These are phyloP conservation scores for Osmerus eperlanus DNA, from an alignment of 2,113 vertebrate genomes.

Conservation along the genomic window DNA sequence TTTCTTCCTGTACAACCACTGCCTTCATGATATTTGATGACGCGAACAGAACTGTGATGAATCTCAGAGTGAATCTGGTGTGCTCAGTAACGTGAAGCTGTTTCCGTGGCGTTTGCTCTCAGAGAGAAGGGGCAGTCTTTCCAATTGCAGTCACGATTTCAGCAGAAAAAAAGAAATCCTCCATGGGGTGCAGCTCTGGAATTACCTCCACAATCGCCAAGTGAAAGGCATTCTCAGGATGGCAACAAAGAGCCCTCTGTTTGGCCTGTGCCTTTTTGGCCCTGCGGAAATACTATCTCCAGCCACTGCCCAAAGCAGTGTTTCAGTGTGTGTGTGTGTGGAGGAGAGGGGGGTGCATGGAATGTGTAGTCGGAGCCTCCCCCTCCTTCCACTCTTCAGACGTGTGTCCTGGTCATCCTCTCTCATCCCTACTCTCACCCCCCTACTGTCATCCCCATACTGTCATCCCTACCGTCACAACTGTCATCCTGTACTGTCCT, in stretches of 20 bases:
- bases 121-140: slow-evolving; percentile 42
- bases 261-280: slow-evolving; percentile 60
- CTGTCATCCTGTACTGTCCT: no score
- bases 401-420: no score
- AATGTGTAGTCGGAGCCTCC: no score
- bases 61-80: slow-evolving; percentile 3
- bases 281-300: slow-evolving; percentile 69
- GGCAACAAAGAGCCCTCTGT: slow-evolving; percentile 73
- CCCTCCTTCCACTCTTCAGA: no score
- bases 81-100: slow-evolving; percentile 35
- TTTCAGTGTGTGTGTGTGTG: slow-evolving; percentile 41
- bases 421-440: no score
- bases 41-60: no score
- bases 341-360: no score
- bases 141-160: slow-evolving; percentile 53
- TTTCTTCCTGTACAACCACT: no score
- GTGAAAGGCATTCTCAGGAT: slow-evolving; percentile 63
- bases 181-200: slow-evolving; percentile 50
- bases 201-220: slow-evolving; percentile 63
- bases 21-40: no score
- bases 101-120: slow-evolving; percentile 21
- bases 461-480: no score
- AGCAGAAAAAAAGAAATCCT: slow-evolving; percentile 1
- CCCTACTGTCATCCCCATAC: no score
- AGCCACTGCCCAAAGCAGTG: slow-evolving; percentile 44